Base-by-base conservation (phyloP, 2,797 vertebrate genomes). In the Zenarchopterus dispar region DNA sequence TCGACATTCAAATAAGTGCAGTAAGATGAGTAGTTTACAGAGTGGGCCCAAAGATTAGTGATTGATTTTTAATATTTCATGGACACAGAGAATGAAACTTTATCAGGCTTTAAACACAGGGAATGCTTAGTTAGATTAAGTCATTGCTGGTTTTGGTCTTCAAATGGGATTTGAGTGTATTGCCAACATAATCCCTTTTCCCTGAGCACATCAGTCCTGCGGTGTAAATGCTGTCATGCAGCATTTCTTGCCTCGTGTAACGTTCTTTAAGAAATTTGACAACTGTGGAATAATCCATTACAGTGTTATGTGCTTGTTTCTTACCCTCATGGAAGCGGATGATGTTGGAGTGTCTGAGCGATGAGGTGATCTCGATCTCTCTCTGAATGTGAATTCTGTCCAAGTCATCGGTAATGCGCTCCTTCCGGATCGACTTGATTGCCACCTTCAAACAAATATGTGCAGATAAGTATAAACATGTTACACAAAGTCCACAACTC, bases 341-440 rank as follows among this genome's bases (percentile, higher is more conserved):
- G 66, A 95, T 93, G 77, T 95, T 92, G 42, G 89, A 16, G 64
- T 94, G 94, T 64, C 71, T 84, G 45, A 95, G 92, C 2, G 84
- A 91, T 1, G 93, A 91, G 2, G 89, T 94, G 85, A 95, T 94
- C 78, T 94, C 94, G 3, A 95, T 93, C 89, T 95, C 94, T 80
- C 93, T 90, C 85, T 93, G 92, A 73, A 95, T 94, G 68, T 94
- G 93, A 54, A 93, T 89, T 71, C 83, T 88, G 65, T 94, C 93
- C 82, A 93, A 78, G 54, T 93, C 84, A 2, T 94, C 92, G 0
- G 81, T 92, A 70, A 95, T 92, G 33, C 70, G 84, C 62, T 94
- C 93, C 76, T 94, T 95, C 22, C 92, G 91, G 60, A 95, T 94
- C 0, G 92, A 94, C 80, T 95, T 94, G 63, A 95, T 94, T 0